phyloP scores from a whole-genome alignment of 2,888 invertebrate genomes.

The Anoncus sp. region DNA sequence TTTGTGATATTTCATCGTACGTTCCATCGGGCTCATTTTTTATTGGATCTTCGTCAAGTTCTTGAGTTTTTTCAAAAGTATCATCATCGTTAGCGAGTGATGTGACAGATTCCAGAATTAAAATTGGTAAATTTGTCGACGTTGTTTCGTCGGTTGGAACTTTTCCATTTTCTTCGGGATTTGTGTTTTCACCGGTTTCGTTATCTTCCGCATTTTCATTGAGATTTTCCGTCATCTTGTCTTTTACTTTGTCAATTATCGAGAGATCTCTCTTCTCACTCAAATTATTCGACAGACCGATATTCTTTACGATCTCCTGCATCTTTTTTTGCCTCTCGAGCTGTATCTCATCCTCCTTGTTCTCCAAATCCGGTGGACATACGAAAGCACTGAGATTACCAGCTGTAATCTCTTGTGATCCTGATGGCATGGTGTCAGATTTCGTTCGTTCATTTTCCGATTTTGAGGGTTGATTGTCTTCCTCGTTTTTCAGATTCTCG shows the following conservation, averaged over 20 bases:
- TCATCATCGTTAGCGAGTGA: constrained; percentile 29
- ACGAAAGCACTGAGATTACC: constrained; percentile 80
- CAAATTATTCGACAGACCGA: constrained; percentile 75
- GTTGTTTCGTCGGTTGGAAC: not conserved
- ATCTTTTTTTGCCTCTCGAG: constrained; percentile 84
- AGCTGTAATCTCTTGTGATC: constrained; percentile 34
- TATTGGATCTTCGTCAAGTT: constrained; percentile 36
- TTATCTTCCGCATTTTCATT: constrained; percentile 30
- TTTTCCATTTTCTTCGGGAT: not conserved
- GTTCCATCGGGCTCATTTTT: constrained; percentile 39
- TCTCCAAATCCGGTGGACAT: constrained; percentile 81
- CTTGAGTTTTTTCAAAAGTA: constrained; percentile 8
- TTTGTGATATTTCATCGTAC: not conserved
- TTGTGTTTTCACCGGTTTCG: constrained; percentile 4
- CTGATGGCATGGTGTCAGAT: constrained; percentile 1
- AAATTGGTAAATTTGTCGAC: constrained; percentile 4
- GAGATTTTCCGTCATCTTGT: constrained; percentile 77
- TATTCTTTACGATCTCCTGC: constrained; percentile 83
- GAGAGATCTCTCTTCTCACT: constrained; percentile 76
- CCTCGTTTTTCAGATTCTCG: constrained; percentile 30
- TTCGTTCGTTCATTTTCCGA: constrained; percentile 11
- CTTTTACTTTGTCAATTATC: constrained; percentile 79
- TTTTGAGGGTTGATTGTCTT: constrained; percentile 16
- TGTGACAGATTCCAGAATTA: constrained; percentile 45
- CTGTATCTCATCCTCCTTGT: constrained; percentile 83